Evolutionary conservation across 2,113 vertebrate species (phyloP).

Genomic region (Nycticorax nycticorax): DNA sequence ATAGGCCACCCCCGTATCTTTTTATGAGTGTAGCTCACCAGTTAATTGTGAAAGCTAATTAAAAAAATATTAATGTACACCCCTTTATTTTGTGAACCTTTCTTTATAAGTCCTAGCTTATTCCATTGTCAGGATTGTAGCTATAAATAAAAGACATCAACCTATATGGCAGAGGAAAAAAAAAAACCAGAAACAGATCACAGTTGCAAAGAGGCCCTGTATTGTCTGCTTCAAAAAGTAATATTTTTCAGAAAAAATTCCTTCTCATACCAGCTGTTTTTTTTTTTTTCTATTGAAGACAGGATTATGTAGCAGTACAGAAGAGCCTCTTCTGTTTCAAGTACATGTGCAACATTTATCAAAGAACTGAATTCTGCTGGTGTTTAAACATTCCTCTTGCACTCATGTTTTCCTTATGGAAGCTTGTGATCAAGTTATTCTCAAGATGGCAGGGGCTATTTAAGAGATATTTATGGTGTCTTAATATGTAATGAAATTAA

Average conservation of each 20-base stretch:
- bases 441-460: not conserved
- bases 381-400: not conserved
- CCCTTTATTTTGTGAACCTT: not conserved
- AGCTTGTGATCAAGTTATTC: not conserved
- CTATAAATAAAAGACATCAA: not conserved
- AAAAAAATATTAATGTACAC: not conserved
- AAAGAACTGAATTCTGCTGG: not conserved
- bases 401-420: not conserved
- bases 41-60: conserved; percentile 45
- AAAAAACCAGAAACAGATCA: not conserved
- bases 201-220: not conserved
- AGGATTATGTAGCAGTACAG: not conserved
- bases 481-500: not conserved
- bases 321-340: not conserved
- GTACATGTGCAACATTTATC: not conserved
- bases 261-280: not conserved
- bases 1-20: not conserved
- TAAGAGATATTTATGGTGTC: not conserved
- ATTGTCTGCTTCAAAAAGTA: not conserved
- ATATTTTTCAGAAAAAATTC: not conserved
- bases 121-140: not conserved
- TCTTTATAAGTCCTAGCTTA: not conserved
- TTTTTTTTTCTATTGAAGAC: not conserved
- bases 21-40: conserved; percentile 8
- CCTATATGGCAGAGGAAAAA: not conserved